phyloP scores from a whole-genome alignment of 2,113 vertebrate species.

The Phaethornis superciliosus region DNA sequence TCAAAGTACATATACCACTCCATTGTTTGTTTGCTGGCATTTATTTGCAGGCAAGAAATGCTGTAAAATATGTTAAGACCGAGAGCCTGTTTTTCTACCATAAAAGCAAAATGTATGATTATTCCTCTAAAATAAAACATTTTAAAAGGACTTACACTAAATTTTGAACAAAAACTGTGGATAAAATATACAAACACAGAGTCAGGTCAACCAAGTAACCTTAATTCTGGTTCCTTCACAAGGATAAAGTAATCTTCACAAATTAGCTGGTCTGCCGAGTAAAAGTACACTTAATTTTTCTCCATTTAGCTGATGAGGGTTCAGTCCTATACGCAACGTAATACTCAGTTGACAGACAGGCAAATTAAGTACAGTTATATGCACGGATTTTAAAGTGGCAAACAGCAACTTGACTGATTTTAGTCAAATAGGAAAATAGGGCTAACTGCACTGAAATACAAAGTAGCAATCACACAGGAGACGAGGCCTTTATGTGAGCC shows the following conservation, averaged over 20 bases:
- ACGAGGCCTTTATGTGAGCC: not conserved
- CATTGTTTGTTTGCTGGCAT: not conserved
- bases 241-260: not conserved
- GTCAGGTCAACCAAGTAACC: not conserved
- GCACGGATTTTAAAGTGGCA: not conserved
- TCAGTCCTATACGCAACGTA: not conserved
- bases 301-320: not conserved
- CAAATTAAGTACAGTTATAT: not conserved
- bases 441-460: not conserved
- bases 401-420: not conserved
- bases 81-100: not conserved
- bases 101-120: not conserved
- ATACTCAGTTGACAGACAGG: not conserved
- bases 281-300: not conserved
- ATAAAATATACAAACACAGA: not conserved
- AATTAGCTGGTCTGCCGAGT: not conserved
- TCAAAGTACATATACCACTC: not conserved
- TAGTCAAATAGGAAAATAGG: not conserved
- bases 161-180: not conserved
- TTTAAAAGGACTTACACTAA: not conserved
- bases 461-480: not conserved
- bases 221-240: not conserved
- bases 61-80: not conserved
- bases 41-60: not conserved
- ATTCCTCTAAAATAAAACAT: not conserved